Base-by-base conservation (phyloP, 2,113 vertebrate genomes). In the Cavia porcellus region DNA sequence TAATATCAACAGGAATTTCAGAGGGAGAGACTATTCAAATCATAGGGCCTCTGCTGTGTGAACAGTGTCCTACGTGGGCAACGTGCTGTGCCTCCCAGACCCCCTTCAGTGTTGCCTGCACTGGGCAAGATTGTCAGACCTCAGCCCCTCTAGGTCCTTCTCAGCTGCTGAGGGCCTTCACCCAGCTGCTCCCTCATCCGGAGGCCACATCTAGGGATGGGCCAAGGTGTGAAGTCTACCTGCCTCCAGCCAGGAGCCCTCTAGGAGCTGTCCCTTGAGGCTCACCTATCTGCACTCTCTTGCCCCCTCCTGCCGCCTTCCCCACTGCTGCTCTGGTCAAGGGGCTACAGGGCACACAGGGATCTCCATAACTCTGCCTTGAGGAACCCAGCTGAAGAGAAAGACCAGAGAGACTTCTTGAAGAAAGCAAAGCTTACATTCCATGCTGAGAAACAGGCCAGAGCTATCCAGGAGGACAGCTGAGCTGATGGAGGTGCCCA, bases 211-310 rank as follows among this genome's bases (percentile, higher is more conserved):
- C 19, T n/a, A n/a, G 3, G 10, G 32, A 24, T 25, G 5, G 10
- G 3, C 9, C 32, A 2, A 35, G 5, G 35, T 42, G 14, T 2
- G 35, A 45, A 57, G 10, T 52, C 52, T 20, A 2, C 13, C 20
- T n/a, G 30, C 9, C 17, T 70, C 47, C 38, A 13, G 55, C 42
- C 61, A 52, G 22, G 24, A n/a, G 0, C 32, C 19, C 19, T 59
- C 70, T 3, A 38, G 13, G 35, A 28, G 6, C 0, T 4, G 0
- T 3, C 1, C 47, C 0, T 2, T 0, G 0, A 12, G 47, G 9
- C 38, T 45, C 2, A 12, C 25, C 15, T 38, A 1, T 47, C 62
- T 80, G 47, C 2, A 22, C 7, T 47, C 35, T 38, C 42, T 52
- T 52, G 12, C 15, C 35, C 55, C 17, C n/a, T 62, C 57, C 35